phyloP scores from a whole-genome alignment of 1,140 invertebrate species.

The Papilio machaon region DNA sequence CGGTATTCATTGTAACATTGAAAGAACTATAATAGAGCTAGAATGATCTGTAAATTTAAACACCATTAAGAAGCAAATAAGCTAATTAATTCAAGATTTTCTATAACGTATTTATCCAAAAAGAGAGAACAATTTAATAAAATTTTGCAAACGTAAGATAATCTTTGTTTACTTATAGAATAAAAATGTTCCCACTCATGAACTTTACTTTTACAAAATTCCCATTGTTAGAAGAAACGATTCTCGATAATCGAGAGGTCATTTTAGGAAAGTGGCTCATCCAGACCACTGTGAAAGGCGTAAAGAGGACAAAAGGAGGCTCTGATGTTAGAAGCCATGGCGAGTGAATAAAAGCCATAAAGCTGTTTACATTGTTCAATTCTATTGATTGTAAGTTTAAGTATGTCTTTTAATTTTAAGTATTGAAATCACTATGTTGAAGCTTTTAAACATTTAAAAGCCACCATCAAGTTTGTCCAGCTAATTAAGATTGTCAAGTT shows the following conservation, averaged over 20 bases:
- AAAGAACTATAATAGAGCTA: constrained; percentile 24
- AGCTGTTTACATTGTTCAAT: background rate
- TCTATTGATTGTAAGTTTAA: background rate
- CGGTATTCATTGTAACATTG: constrained; percentile 23
- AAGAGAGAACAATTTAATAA: background rate
- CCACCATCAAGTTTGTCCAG: too few species aligned
- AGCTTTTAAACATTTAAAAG: background rate
- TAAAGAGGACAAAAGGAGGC: constrained; percentile 33
- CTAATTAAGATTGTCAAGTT: too few species aligned
- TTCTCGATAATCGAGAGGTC: constrained; percentile 57
- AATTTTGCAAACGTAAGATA: background rate
- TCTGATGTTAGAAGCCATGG: constrained; percentile 2
- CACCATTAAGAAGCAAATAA: background rate
- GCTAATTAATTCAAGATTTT: background rate
- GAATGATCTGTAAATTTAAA: too few species aligned
- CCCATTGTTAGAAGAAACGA: constrained; percentile 48
- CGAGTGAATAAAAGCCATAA: background rate
- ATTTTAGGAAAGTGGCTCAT: constrained; percentile 47
- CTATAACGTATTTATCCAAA: background rate
- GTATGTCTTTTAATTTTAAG: background rate
- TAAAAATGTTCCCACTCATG: constrained; percentile 44
- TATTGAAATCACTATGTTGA: background rate
- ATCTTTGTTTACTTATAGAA: constrained; percentile 10
- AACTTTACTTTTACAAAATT: constrained; percentile 37
- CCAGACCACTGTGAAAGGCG: constrained; percentile 40